Conservation (phyloP, 2,797 vertebrate genomes). For the Hephaestus fuliginosus region DNA sequence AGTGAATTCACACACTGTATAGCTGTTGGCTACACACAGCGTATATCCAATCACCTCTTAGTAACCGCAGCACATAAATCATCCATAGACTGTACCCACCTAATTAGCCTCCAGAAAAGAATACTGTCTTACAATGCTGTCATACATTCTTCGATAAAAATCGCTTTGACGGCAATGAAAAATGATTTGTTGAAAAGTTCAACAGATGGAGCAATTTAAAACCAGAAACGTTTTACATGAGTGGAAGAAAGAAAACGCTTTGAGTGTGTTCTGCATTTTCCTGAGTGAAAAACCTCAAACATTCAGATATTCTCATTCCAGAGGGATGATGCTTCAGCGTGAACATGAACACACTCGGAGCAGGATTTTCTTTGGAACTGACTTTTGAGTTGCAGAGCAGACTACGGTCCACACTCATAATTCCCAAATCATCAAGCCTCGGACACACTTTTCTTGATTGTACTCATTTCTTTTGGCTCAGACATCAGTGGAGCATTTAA, state of each 20-base stretch:
- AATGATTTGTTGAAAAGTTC: slow-evolving; percentile 36
- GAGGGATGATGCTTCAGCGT: slow-evolving; percentile 17
- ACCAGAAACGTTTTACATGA: slow-evolving; percentile 22
- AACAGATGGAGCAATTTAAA: slow-evolving; percentile 57
- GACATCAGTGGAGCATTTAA: slow-evolving; percentile 41
- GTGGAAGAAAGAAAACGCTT: not conserved
- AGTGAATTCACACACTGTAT: slow-evolving; percentile 4
- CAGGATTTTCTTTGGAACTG: slow-evolving; percentile 37
- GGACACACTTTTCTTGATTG: slow-evolving; percentile 25
- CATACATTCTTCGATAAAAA: slow-evolving; percentile 47
- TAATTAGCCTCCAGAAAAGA: slow-evolving; percentile 38
- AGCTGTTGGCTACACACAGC: slow-evolving; percentile 25
- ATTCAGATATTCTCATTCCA: slow-evolving; percentile 43
- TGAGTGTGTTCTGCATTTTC: slow-evolving; percentile 32
- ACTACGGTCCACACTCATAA: slow-evolving; percentile 18
- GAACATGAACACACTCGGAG: slow-evolving; percentile 39
- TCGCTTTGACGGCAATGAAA: slow-evolving; percentile 46
- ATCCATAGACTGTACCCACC: slow-evolving; percentile 11
- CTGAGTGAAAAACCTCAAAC: slow-evolving; percentile 47
- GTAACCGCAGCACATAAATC: slow-evolving; percentile 40
- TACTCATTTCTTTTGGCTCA: slow-evolving; percentile 37
- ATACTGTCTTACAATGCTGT: slow-evolving; percentile 27
- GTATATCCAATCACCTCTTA: slow-evolving; percentile 27
- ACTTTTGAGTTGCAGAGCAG: slow-evolving; percentile 26
- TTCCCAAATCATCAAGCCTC: slow-evolving; percentile 21